These are phyloP conservation scores for Uloborus diversus DNA, from an alignment of 1,140 invertebrate species.

Conservation along the genomic window DNA sequence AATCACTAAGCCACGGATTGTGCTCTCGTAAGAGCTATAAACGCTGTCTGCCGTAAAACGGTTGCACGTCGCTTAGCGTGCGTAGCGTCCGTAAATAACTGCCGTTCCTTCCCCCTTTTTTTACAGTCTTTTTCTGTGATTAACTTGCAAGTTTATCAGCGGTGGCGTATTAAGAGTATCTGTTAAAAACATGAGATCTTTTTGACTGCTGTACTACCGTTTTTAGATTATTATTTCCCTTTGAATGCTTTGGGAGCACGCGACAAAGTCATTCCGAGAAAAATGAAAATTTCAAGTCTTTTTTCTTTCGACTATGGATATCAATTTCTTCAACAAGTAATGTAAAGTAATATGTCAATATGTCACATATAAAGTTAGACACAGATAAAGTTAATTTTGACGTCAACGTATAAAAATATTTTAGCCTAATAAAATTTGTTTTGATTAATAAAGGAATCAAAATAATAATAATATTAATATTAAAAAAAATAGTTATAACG, in stretches of 20 bases:
- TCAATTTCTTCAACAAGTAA: no score
- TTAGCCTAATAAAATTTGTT: no score
- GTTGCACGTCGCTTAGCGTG: constrained; percentile 31
- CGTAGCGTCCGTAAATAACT: constrained; percentile 40
- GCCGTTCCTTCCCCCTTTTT: constrained; percentile 9
- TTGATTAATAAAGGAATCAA: no score
- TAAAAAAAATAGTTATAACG: no score
- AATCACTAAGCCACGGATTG: constrained; percentile 26
- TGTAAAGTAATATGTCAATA: no score
- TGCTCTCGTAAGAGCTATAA: neutral
- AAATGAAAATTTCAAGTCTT: neutral
- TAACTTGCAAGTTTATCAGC: constrained; percentile 39
- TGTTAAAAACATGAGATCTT: constrained; percentile 47
- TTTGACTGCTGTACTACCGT: constrained; percentile 20
- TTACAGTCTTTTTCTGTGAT: constrained; percentile 35
- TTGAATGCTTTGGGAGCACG: constrained; percentile 37
- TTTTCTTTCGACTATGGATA: neutral
- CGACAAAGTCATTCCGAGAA: neutral
- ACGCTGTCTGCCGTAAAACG: neutral
- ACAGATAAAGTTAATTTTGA: no score
- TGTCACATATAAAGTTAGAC: no score
- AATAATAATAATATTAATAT: no score
- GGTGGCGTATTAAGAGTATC: constrained; percentile 24
- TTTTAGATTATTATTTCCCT: constrained; percentile 25
- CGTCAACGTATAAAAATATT: no score